Evolutionary conservation across 2,888 invertebrate species (phyloP).

Genomic region (Pegoplata infirma): DNA sequence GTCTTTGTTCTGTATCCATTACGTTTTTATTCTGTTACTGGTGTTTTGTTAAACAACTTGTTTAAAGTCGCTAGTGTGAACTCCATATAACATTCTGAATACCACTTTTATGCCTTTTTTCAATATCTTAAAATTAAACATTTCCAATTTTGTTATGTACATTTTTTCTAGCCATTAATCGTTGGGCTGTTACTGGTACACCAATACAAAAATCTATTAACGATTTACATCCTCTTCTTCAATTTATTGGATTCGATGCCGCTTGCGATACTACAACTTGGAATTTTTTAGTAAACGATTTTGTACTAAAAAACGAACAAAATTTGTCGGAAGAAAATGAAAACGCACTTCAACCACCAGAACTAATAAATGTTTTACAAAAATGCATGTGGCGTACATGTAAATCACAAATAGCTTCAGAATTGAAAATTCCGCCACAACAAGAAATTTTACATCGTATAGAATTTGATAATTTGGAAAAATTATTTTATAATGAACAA

Average conservation of each 20-base stretch:
- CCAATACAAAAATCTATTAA: slow-evolving; percentile 82
- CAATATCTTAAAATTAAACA: no score
- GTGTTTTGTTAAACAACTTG: no score
- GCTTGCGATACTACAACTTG: slow-evolving; percentile 69
- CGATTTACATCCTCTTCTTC: slow-evolving; percentile 77
- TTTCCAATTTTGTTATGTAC: no score
- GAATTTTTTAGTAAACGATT: slow-evolving; percentile 69
- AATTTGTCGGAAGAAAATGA: background rate
- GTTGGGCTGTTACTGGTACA: slow-evolving; percentile 89
- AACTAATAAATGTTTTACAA: slow-evolving; percentile 69
- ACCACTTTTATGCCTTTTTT: no score
- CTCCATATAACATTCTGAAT: no score
- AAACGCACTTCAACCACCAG: slow-evolving; percentile 9
- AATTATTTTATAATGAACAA: slow-evolving; percentile 84
- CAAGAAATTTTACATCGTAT: slow-evolving; percentile 81
- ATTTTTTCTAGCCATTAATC: slow-evolving; percentile 80
- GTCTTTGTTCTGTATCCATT: no score
- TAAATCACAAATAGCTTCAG: slow-evolving; percentile 83
- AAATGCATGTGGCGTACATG: slow-evolving; percentile 82
- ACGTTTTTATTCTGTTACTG: no score
- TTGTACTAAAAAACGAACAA: slow-evolving; percentile 62
- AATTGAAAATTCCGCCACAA: slow-evolving; percentile 84
- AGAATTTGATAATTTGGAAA: slow-evolving; percentile 85
- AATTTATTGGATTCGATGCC: slow-evolving; percentile 77
- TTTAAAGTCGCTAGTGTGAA: no score